Evolutionary conservation across 2,797 vertebrate genomes (phyloP).

Genomic region (Lepus townsendii): DNA sequence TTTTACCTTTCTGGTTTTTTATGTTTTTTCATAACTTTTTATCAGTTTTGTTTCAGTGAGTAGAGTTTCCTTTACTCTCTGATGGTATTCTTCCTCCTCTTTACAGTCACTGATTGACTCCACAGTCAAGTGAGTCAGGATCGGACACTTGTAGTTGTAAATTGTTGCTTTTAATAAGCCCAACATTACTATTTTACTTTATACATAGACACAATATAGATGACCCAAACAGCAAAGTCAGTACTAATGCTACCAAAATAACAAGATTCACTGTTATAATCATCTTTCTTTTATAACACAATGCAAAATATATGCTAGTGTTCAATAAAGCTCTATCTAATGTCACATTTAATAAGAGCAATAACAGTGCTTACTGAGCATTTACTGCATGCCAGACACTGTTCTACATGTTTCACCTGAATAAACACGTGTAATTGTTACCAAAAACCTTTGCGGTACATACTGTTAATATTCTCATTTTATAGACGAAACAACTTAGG

Average conservation of each 20-base stretch:
- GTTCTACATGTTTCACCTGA: slow-evolving; percentile 43
- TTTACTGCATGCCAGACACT: background rate
- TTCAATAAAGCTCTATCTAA: background rate
- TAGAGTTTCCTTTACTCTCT: slow-evolving; percentile 24
- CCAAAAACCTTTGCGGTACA: background rate
- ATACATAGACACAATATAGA: background rate
- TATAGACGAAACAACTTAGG: too few relatives aligned
- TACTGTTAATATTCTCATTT: background rate
- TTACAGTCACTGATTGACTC: background rate
- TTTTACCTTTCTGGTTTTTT: slow-evolving; percentile 4
- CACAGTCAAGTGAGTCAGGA: background rate
- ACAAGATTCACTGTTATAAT: slow-evolving; percentile 30
- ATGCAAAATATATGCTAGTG: slow-evolving; percentile 20
- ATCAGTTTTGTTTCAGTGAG: slow-evolving; percentile 32
- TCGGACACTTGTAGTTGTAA: background rate
- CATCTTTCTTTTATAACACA: slow-evolving; percentile 26
- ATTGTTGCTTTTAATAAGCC: slow-evolving; percentile 1
- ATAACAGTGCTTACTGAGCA: background rate
- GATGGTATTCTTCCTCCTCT: background rate
- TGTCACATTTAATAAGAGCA: slow-evolving; percentile 20
- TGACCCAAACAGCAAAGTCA: slow-evolving; percentile 32
- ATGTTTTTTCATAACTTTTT: background rate
- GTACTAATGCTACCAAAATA: background rate
- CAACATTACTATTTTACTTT: background rate
- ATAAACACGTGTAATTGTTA: slow-evolving; percentile 16